Base-by-base conservation (phyloP, 53 echinoderm and acorn worm species). In the Pentamera pediparva region DNA sequence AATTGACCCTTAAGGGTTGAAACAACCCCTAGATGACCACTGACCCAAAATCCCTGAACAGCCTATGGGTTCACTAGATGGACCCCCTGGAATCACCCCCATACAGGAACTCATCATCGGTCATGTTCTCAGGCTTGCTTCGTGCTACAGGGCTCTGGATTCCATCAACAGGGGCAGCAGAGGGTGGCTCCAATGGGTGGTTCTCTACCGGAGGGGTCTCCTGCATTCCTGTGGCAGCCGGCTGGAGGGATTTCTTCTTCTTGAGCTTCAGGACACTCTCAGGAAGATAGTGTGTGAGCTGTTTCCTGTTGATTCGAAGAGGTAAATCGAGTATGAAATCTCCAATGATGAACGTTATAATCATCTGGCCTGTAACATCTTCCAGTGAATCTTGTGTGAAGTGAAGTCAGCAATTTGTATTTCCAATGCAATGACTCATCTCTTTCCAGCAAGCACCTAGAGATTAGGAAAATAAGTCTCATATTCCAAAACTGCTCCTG, bases 41-140 rank as follows among this genome's bases (percentile, higher is more conserved):
- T n/a, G n/a, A n/a, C n/a, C n/a, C n/a, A n/a, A n/a, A n/a, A n/a
- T n/a, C n/a, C n/a, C n/a, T n/a, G n/a, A n/a, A n/a, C n/a, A n/a
- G n/a, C n/a, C n/a, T n/a, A n/a, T n/a, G n/a, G n/a, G n/a, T n/a
- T n/a, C n/a, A n/a, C n/a, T n/a, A n/a, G n/a, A n/a, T 26, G 67
- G 67, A 67, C 35, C 65, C 67, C 45, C 67, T 67, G 4, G 67
- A 67, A 43, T 67, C 67, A 26, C 37, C 45, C 3, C 93, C 89
- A 36, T 93, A 93, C 35, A 93, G 82, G 67, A 89, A 93, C 78
- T 93, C 93, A 38, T 93, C 93, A 11, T 93, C 93, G 0, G 89
- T 69, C 86, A 93, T 93, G 31, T 84, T 54, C 22, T 70, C 75
- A 29, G 93, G 89, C 59, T 78, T 83, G 72, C 38, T 54, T 43